Conservation (phyloP, 2,797 vertebrate genomes). For the Ispidina picta region DNA sequence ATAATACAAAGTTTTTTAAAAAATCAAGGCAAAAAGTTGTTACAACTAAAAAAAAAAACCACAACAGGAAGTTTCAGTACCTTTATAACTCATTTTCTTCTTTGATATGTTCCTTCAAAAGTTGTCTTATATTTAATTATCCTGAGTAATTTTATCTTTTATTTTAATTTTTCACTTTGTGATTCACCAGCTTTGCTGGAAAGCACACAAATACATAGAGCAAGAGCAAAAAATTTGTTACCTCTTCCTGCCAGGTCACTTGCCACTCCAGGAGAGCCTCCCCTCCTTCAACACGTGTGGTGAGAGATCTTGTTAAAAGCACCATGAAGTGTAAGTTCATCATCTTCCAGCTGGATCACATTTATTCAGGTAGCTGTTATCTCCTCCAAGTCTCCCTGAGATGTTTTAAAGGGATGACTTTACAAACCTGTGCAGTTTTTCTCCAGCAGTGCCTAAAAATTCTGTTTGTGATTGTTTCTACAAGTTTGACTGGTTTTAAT, state of each 20-base stretch:
- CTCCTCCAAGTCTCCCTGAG: neutral
- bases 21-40: neutral
- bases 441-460: neutral
- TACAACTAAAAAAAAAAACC: constrained; percentile 13
- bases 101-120: neutral
- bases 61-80: neutral
- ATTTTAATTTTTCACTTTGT: neutral
- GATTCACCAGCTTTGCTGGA: neutral
- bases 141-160: neutral
- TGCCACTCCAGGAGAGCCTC: neutral
- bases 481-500: neutral
- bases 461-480: neutral
- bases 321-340: neutral
- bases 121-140: neutral
- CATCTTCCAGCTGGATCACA: neutral
- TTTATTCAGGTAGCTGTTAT: neutral
- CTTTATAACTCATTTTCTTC: neutral
- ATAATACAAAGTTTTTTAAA: neutral
- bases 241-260: neutral
- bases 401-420: neutral
- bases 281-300: neutral
- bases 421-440: neutral
- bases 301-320: neutral
- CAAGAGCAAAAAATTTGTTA: neutral
- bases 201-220: neutral